phyloP scores from a whole-genome alignment of 1,140 invertebrate species.

The Hetaerina americana region DNA sequence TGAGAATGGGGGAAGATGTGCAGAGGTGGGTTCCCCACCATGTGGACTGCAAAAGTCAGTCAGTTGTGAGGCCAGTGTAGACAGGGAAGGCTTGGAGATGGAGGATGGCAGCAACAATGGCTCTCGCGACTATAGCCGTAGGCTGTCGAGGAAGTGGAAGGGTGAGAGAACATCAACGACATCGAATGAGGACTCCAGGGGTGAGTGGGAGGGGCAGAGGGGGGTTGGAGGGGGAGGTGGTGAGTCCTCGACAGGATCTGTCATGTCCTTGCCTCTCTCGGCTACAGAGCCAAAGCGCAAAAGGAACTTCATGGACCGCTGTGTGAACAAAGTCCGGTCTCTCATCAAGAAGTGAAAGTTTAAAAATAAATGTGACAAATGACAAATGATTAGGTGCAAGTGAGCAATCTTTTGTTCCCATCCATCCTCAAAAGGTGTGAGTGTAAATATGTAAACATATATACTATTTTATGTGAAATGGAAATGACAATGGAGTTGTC shows the following conservation, averaged over 20 bases:
- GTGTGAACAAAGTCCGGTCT: slow-evolving; percentile 60
- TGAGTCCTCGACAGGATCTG: slow-evolving; percentile 21
- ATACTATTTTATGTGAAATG: not conserved
- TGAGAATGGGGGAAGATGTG: slow-evolving; percentile 12
- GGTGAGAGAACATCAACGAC: slow-evolving; percentile 10
- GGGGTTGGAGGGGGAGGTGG: slow-evolving; percentile 23
- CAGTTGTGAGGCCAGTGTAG: slow-evolving; percentile 7
- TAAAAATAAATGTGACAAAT: not conserved
- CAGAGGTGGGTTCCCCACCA: not conserved
- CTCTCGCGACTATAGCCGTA: not conserved
- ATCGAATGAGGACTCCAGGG: slow-evolving; percentile 22
- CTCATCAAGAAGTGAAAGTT: slow-evolving; percentile 42
- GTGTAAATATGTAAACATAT: not conserved
- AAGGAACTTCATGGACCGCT: slow-evolving; percentile 62
- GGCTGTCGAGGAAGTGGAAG: not conserved
- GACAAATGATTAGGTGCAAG: too few species aligned
- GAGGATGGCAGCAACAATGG: slow-evolving; percentile 22
- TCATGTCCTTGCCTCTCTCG: slow-evolving; percentile 24
- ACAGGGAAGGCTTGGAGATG: slow-evolving; percentile 19
- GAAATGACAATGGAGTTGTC: not conserved
- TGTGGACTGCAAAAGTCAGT: not conserved
- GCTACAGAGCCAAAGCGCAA: slow-evolving; percentile 39
- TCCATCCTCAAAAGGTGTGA: slow-evolving; percentile 45
- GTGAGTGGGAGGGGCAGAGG: slow-evolving; percentile 29
- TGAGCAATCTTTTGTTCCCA: too few species aligned